Percentiles rank a stretch among this genome's conserved stretches.
Evolutionary conservation across 2,113 vertebrate species (phyloP).

Genomic region (Chionodraco myersi): DNA sequence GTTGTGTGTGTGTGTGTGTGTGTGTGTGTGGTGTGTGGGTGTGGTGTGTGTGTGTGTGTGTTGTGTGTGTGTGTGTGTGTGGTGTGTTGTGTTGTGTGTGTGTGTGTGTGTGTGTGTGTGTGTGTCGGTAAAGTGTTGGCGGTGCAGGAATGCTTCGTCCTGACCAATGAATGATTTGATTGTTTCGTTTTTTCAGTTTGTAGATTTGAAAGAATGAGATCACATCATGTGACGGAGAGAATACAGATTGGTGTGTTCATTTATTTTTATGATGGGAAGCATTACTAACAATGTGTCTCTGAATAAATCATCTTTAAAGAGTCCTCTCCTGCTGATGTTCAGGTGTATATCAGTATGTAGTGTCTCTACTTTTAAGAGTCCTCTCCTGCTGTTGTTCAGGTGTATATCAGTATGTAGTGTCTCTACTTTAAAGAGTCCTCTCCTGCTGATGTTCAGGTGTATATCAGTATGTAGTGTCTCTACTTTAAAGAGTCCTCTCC

Average conservation of each 20-base stretch:
- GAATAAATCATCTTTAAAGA: not conserved
- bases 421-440: no score
- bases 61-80: no score
- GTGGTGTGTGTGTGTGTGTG: conserved; percentile 16
- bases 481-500: no score
- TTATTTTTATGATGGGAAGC: conserved; percentile 5
- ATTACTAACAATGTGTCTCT: not conserved
- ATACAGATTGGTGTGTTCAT: conserved; percentile 13
- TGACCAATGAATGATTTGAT: conserved; percentile 71
- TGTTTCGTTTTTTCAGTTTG: conserved; percentile 61
- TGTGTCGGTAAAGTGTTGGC: conserved; percentile 45
- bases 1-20: no score
- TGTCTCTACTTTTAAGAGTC: not conserved
- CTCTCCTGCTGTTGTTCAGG: no score
- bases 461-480: no score
- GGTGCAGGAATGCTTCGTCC: conserved; percentile 60
- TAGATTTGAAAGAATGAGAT: conserved; percentile 20
- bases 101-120: conserved; percentile 2
- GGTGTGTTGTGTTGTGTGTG: not conserved
- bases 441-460: no score
- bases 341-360: no score
- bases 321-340: not conserved
- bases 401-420: no score
- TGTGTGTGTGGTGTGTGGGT: no score
- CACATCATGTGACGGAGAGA: conserved; percentile 28